Percentiles rank a stretch among this genome's conserved stretches.
These are phyloP conservation scores for Helicoverpa armigera DNA, from an alignment of 1,140 invertebrate genomes.

Conservation along the genomic window DNA sequence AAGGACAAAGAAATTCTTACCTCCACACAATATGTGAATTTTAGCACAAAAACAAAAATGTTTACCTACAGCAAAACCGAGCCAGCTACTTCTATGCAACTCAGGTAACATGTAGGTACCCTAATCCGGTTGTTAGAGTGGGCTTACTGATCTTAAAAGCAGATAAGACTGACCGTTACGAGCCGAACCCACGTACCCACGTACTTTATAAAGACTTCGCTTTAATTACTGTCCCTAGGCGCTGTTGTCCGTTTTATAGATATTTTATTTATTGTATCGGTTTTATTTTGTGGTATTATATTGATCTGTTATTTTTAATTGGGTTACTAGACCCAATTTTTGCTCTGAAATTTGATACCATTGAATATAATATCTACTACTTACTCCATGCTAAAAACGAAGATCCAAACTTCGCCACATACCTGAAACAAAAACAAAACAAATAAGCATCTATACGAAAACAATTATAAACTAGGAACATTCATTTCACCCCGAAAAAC, in stretches of 20 bases:
- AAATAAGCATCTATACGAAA: conserved; percentile 13
- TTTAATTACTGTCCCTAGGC: conserved; percentile 50
- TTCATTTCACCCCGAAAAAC: conserved; percentile 11
- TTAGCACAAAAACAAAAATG: not conserved
- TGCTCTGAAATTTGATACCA: not conserved
- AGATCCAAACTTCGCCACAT: not conserved
- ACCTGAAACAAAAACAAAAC: conserved; percentile 32
- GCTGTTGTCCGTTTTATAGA: not conserved
- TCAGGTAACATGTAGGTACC: not conserved
- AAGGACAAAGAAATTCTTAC: no score
- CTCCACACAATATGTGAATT: not conserved
- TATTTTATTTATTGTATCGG: not conserved
- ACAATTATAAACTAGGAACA: conserved; percentile 26
- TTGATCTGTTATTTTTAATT: not conserved
- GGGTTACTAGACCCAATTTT: not conserved
- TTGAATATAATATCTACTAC: not conserved
- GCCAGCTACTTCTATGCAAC: not conserved
- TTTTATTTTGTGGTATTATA: no score
- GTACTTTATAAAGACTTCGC: conserved; percentile 47
- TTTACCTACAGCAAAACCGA: not conserved
- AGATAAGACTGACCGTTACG: conserved; percentile 54
- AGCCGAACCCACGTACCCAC: conserved; percentile 33
- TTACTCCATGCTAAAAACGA: not conserved
- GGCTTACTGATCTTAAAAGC: conserved; percentile 45
- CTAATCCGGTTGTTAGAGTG: conserved; percentile 24